Conservation (phyloP, 2,888 invertebrate species). For the Disparrhopalites patrizii region DNA sequence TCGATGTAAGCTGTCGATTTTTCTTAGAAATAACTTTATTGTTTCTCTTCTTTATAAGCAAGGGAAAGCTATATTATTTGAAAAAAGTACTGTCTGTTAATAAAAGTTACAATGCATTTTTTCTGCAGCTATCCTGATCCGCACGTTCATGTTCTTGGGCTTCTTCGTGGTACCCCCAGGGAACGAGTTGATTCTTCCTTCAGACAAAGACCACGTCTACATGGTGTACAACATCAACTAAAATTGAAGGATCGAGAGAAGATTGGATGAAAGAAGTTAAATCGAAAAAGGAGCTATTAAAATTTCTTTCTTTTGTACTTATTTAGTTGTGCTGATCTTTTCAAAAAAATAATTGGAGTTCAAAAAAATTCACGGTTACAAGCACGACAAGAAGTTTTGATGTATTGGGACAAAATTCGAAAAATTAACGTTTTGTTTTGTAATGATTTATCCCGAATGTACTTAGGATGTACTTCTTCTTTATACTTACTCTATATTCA, state of each 20-base stretch:
- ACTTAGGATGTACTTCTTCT: too few relatives aligned
- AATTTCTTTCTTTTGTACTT: neutral
- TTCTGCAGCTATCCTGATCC: constrained; percentile 69
- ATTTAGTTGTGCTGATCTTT: too few relatives aligned
- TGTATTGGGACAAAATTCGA: too few relatives aligned
- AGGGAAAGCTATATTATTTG: too few relatives aligned
- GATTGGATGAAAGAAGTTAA: neutral
- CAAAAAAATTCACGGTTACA: too few relatives aligned
- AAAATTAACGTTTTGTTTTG: too few relatives aligned
- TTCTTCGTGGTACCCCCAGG: constrained; percentile 82
- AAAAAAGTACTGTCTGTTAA: neutral
- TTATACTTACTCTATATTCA: neutral
- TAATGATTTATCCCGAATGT: too few relatives aligned
- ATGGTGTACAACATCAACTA: constrained; percentile 57
- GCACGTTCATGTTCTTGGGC: constrained; percentile 96
- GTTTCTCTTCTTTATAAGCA: too few relatives aligned
- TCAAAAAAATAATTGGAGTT: too few relatives aligned
- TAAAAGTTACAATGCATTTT: constrained; percentile 29
- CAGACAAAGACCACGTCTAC: constrained; percentile 62
- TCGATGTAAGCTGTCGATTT: constrained; percentile 57
- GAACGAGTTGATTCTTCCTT: constrained; percentile 61
- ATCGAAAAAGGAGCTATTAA: neutral
- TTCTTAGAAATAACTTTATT: too few relatives aligned
- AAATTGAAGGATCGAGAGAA: too few relatives aligned
- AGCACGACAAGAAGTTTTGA: too few relatives aligned